A percentile compares a stretch with the other conserved stretches of the same genome.
phyloP scores from a whole-genome alignment of 1,140 invertebrate genomes.

The Oncopodura yosiiana region DNA sequence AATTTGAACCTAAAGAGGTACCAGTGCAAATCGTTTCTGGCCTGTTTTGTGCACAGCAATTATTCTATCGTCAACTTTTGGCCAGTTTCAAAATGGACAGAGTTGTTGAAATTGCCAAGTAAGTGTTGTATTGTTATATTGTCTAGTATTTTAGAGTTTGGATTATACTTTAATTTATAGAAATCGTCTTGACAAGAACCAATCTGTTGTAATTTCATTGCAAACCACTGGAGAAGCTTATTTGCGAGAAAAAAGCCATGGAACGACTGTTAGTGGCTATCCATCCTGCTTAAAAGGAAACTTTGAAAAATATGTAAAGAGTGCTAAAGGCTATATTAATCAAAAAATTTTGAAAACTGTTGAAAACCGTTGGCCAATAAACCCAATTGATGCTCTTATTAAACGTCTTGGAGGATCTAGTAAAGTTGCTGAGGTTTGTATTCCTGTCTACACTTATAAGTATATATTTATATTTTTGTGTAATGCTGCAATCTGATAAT shows the following conservation, averaged over 20 bases:
- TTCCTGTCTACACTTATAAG: no score
- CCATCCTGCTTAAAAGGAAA: slow-evolving; percentile 15
- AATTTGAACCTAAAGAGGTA: no score
- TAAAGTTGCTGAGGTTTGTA: slow-evolving; percentile 83
- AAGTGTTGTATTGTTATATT: slow-evolving; percentile 7
- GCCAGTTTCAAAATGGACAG: slow-evolving; percentile 95
- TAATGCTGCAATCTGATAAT: no score
- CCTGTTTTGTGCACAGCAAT: slow-evolving; percentile 97
- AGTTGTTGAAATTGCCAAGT: slow-evolving; percentile 61
- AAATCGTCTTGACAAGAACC: slow-evolving; percentile 88
- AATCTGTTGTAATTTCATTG: slow-evolving; percentile 96
- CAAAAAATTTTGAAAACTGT: no score
- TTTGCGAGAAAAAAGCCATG: slow-evolving; percentile 61
- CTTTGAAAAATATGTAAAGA: not conserved
- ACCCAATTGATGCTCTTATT: slow-evolving; percentile 94
- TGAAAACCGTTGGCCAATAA: slow-evolving; percentile 91
- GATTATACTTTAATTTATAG: slow-evolving; percentile 38
- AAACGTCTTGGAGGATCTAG: slow-evolving; percentile 94
- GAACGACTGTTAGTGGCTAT: slow-evolving; percentile 92
- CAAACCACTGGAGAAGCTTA: slow-evolving; percentile 97
- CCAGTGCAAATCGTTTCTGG: no score
- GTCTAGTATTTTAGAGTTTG: not conserved
- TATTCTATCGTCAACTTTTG: slow-evolving; percentile 98
- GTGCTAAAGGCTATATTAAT: slow-evolving; percentile 71
- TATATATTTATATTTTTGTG: no score